Conservation (phyloP, 2,797 vertebrate genomes). For the Falco berigora region DNA sequence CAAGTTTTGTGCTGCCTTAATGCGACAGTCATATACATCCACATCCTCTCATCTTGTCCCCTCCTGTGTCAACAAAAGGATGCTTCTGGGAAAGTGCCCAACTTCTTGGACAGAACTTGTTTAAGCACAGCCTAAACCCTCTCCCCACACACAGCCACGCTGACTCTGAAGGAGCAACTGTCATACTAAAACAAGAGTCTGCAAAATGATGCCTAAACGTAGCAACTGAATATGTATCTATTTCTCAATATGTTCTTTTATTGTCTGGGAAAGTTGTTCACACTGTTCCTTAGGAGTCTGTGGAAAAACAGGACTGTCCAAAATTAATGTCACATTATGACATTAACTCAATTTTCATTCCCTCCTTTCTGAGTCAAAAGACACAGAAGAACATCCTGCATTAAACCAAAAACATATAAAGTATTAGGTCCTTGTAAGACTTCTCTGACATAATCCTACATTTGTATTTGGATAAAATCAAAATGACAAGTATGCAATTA, state of each 20-base stretch:
- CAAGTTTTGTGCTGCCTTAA: background rate
- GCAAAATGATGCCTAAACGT: background rate
- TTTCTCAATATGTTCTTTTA: background rate
- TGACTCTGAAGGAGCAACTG: background rate
- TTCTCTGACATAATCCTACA: background rate
- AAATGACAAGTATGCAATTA: background rate
- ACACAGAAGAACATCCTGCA: background rate
- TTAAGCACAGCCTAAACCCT: background rate
- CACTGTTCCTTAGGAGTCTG: background rate
- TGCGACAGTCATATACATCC: background rate
- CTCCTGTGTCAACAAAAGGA: background rate
- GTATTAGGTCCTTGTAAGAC: background rate
- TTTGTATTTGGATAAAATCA: background rate
- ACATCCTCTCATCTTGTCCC: background rate
- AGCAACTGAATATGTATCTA: background rate
- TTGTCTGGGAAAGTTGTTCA: background rate
- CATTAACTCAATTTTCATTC: background rate
- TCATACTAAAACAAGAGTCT: background rate
- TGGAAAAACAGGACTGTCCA: background rate
- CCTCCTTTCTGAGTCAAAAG: background rate
- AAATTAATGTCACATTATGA: background rate
- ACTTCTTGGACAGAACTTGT: background rate
- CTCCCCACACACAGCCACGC: background rate
- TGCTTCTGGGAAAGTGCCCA: background rate
- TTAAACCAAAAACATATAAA: background rate